These are phyloP conservation scores for Actenoides hombroni DNA, from an alignment of 2,113 vertebrate genomes.

Conservation along the genomic window DNA sequence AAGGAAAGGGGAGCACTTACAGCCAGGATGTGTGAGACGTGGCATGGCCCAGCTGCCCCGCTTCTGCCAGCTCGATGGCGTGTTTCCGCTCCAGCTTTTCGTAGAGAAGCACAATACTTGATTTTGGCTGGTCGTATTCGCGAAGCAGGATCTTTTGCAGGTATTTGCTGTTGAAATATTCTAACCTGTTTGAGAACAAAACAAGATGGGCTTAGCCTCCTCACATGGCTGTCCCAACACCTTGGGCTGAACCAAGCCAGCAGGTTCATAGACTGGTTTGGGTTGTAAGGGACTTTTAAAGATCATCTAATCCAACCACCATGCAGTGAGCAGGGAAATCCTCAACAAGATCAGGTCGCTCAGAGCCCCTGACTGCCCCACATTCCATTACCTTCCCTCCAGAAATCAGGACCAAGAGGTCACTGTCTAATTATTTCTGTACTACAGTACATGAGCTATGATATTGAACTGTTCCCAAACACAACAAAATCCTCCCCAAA, in stretches of 20 bases:
- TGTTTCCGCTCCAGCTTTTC: slow-evolving; percentile 84
- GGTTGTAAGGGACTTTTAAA: neutral
- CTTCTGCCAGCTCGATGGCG: slow-evolving; percentile 71
- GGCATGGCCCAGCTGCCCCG: slow-evolving; percentile 51
- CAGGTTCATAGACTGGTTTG: neutral
- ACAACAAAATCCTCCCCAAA: neutral
- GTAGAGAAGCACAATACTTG: slow-evolving; percentile 83
- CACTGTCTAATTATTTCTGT: neutral
- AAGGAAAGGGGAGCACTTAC: neutral
- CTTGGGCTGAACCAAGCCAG: neutral
- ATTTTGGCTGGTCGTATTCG: slow-evolving; percentile 77
- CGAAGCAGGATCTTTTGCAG: slow-evolving; percentile 82
- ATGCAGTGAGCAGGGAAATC: neutral
- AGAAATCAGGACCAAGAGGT: neutral
- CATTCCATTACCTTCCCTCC: neutral
- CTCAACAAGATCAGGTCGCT: neutral
- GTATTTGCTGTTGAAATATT: slow-evolving; percentile 85
- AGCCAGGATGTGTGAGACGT: slow-evolving; percentile 5
- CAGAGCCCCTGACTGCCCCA: fast-evolving
- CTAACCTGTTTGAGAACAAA: slow-evolving; percentile 65
- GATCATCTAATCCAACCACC: neutral
- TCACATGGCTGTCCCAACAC: neutral
- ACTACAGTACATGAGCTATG: neutral
- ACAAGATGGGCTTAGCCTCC: neutral
- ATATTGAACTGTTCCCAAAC: neutral